A percentile compares a stretch with the other conserved stretches of the same genome.
Conservation (phyloP, 1,140 invertebrate species). For the Drosophila sulfurigaster region DNA sequence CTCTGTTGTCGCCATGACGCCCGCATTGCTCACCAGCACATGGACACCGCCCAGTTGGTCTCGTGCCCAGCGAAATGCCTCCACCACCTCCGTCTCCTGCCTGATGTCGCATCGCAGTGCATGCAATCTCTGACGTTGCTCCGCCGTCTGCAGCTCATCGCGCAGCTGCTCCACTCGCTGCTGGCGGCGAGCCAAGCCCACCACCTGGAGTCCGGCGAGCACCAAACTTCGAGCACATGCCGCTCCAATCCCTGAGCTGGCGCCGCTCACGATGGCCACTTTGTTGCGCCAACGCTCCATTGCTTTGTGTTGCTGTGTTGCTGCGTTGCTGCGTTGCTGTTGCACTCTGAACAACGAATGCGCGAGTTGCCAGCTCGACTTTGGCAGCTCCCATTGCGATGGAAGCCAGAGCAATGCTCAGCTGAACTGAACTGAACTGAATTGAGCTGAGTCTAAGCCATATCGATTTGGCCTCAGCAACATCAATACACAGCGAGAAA, state of each 20-base stretch:
- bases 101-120: constrained; percentile 87
- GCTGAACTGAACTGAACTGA: no score
- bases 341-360: constrained; percentile 47
- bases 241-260: constrained; percentile 87
- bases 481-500: no score
- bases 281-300: constrained; percentile 83
- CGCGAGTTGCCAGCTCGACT: not conserved
- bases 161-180: constrained; percentile 86
- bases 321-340: not conserved
- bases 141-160: constrained; percentile 29
- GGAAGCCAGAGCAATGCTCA: constrained; percentile 13
- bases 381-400: not conserved
- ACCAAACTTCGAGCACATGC: constrained; percentile 85
- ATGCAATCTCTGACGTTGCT: constrained; percentile 84
- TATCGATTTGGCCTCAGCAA: no score
- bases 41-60: constrained; percentile 88
- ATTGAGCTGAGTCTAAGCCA: no score
- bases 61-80: constrained; percentile 88
- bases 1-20: constrained; percentile 86
- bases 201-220: constrained; percentile 87
- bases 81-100: constrained; percentile 88
- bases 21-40: constrained; percentile 92
- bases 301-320: constrained; percentile 13
- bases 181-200: constrained; percentile 89
- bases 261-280: constrained; percentile 80